These are phyloP conservation scores for Steinernema khuongi DNA, from an alignment of 1,140 invertebrate species.

Conservation along the genomic window DNA sequence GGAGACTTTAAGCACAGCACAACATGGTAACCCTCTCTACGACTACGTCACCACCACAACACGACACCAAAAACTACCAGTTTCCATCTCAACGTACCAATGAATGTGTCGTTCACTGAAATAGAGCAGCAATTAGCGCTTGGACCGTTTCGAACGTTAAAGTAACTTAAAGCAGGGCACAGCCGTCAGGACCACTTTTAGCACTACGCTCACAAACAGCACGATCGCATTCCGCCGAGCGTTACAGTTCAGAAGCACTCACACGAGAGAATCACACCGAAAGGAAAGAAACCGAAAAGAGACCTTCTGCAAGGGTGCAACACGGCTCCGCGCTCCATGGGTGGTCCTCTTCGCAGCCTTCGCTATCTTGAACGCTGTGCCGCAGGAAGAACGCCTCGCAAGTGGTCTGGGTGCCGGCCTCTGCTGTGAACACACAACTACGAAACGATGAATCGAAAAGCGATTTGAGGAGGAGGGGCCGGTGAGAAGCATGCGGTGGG, in stretches of 20 bases:
- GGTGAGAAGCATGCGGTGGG: background rate
- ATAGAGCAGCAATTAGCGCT: slow-evolving; percentile 27
- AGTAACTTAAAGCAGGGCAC: too few species aligned
- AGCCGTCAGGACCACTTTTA: background rate
- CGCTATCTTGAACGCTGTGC: background rate
- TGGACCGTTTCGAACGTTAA: too few species aligned
- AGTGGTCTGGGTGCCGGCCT: background rate
- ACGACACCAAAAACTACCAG: slow-evolving; percentile 29
- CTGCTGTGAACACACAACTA: background rate
- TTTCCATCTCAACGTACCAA: slow-evolving; percentile 74
- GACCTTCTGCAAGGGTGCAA: background rate
- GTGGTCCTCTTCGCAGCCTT: background rate
- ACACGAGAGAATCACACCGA: background rate
- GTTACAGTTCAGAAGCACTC: background rate
- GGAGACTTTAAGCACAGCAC: slow-evolving; percentile 13
- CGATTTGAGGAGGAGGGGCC: background rate
- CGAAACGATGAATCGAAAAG: background rate
- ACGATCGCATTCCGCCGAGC: background rate
- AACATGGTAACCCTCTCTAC: background rate
- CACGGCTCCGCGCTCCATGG: background rate
- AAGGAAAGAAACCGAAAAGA: background rate
- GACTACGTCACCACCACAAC: slow-evolving; percentile 22
- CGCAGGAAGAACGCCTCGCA: background rate
- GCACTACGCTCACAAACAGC: background rate
- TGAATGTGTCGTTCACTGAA: slow-evolving; percentile 96